Percentiles rank a stretch among this genome's conserved stretches.
Conservation (phyloP, 2,113 vertebrate genomes). For the Eclectus roratus region DNA sequence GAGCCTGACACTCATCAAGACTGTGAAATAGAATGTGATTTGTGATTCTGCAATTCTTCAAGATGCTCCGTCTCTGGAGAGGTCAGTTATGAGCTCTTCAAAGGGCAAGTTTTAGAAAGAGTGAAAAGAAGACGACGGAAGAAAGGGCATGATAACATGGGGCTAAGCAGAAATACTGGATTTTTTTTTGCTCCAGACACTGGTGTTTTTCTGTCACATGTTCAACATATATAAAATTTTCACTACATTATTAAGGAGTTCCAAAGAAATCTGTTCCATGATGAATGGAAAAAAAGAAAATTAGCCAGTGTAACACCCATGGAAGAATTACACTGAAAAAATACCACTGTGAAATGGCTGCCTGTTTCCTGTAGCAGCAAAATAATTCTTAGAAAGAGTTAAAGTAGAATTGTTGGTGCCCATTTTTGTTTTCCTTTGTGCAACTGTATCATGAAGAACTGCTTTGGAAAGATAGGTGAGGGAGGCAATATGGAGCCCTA, state of each 20-base stretch:
- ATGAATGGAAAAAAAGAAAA: constrained; percentile 3
- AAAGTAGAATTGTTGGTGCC: constrained; percentile 23
- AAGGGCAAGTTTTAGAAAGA: neutral
- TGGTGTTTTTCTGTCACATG: constrained; percentile 17
- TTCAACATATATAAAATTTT: constrained; percentile 47
- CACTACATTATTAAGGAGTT: constrained; percentile 28
- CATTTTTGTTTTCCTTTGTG: constrained; percentile 8
- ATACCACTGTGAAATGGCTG: constrained; percentile 2
- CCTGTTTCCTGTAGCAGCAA: neutral
- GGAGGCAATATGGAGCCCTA: neutral
- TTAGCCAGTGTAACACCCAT: neutral
- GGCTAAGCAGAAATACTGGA: constrained; percentile 18
- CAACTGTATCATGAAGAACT: neutral
- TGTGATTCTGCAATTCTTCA: neutral
- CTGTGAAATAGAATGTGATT: neutral
- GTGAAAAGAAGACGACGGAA: neutral
- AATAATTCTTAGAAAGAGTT: constrained; percentile 32
- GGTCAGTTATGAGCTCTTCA: neutral
- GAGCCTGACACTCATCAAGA: neutral
- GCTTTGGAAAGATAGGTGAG: constrained; percentile 9
- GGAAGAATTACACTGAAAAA: constrained; percentile 32
- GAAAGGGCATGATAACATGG: neutral
- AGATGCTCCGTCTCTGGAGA: neutral
- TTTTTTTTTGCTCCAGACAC: constrained; percentile 39
- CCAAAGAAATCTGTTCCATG: constrained; percentile 21